phyloP scores from a whole-genome alignment of 2,888 invertebrate species.

The Drosophila paucipuncta region DNA sequence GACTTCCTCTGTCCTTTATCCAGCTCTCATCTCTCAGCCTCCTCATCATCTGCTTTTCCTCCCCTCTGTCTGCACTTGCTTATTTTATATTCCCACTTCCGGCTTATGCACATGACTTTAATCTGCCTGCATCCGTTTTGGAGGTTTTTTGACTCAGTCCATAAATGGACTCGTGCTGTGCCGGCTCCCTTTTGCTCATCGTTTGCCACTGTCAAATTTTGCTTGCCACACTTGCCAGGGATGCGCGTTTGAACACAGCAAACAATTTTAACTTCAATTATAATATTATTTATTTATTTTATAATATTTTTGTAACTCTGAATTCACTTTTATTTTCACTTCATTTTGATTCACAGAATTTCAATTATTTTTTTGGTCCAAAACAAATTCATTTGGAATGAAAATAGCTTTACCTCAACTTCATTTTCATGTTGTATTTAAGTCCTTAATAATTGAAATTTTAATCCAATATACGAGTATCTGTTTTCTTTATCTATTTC shows the following conservation, averaged over 20 bases:
- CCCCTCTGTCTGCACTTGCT: conserved; percentile 53
- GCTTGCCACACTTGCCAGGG: conserved; percentile 17
- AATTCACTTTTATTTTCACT: neutral
- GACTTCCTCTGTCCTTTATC: conserved; percentile 15
- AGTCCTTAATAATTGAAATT: neutral
- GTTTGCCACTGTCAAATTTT: conserved; percentile 76
- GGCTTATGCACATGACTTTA: conserved; percentile 80
- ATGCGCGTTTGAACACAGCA: conserved; percentile 38
- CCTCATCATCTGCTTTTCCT: neutral
- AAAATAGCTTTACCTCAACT: neutral
- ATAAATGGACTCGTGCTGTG: neutral
- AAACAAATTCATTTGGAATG: neutral
- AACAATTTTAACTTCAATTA: neutral
- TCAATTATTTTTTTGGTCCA: neutral
- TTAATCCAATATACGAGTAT: neutral
- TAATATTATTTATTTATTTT: neutral
- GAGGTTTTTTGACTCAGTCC: conserved; percentile 25
- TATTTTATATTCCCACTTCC: conserved; percentile 79
- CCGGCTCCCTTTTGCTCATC: conserved; percentile 20
- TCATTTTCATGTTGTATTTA: neutral
- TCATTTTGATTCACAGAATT: neutral
- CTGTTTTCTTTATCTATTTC: neutral
- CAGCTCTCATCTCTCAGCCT: conserved; percentile 4
- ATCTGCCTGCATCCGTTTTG: conserved; percentile 69
- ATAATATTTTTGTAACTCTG: neutral